Evolutionary conservation across 92 coral and sea anemone genomes (phyloP), one percentile per base, ranked within the genome.

Genomic region (Parazoanthus swiftii): DNA sequence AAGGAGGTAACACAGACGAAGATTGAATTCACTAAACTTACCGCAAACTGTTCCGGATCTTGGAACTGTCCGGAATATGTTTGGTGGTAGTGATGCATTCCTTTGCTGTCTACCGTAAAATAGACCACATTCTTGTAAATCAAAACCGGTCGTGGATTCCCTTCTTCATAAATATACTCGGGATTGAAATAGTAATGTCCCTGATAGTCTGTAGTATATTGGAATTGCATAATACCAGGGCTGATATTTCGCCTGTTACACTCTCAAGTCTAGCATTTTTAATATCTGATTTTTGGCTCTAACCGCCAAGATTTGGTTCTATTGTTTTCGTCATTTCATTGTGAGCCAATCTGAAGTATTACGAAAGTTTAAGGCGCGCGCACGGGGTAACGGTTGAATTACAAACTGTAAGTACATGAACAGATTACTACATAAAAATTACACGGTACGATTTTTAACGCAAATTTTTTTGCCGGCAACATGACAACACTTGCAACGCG

Each of bases 141-240:
- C 10, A 95, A 81, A 0, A 92, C 91, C 5, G 93, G 95, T 37
- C 83, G 74, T 63, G 84, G 39, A 16, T 33, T 79, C 10, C 80
- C 86, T 5, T 88, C 93, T 18, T 89, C 90, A 48, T 59, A 73
- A 14, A 91, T 85, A 93, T 94, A 95, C 26, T 91, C 93, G 7
- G 98, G 98, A 78, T 95, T 95, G 78, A 81, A 95, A 77, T 93
- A 95, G 80, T 95, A 94, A 65, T 90, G 91, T 3, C 94, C 94
- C 35, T 83, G 77, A 50, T 44, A 68, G 13, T 70, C 77, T 0
- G 38, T n/a, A 6, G 42, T n/a, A 46, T 39, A 76, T 63, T 54
- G 59, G 9, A 2, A 33, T 25, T 83, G 86, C 86, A 70, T 83
- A 21, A 21, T 29, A 15, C n/a, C 16, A 26, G 29, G 54, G 18